Evolutionary conservation across 1,140 invertebrate genomes (phyloP).

Genomic region (Trinorchestia longiramus): DNA sequence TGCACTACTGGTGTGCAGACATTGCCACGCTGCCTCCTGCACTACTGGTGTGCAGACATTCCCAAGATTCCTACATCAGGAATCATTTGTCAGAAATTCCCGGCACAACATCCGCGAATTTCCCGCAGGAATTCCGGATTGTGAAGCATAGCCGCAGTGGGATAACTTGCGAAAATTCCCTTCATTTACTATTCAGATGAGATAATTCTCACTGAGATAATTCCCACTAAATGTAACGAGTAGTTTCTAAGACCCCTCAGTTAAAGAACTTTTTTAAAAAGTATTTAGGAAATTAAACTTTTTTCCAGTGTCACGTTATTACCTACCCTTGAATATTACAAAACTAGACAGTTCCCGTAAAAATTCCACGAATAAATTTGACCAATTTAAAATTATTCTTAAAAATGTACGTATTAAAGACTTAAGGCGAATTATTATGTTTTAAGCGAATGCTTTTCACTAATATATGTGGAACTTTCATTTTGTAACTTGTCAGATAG

Average conservation of each 20-base stretch:
- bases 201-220: conserved; percentile 27
- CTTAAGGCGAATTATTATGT: too few species aligned
- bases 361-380: too few species aligned
- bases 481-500: too few species aligned
- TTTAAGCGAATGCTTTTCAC: too few species aligned
- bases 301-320: too few species aligned
- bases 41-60: neutral
- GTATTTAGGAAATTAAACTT: neutral
- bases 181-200: conserved; percentile 3
- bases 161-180: conserved; percentile 21
- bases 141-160: neutral
- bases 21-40: neutral
- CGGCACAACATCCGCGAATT: conserved; percentile 46
- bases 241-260: neutral
- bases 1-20: neutral
- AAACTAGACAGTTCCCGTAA: too few species aligned
- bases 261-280: neutral
- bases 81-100: conserved; percentile 22
- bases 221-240: neutral
- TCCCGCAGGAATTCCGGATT: conserved; percentile 22
- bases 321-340: too few species aligned
- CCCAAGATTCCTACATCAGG: neutral
- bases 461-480: too few species aligned
- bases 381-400: too few species aligned
- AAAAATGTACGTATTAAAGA: too few species aligned